These are phyloP conservation scores for Campoplex nolae DNA, from an alignment of 2,888 invertebrate genomes.

Conservation along the genomic window DNA sequence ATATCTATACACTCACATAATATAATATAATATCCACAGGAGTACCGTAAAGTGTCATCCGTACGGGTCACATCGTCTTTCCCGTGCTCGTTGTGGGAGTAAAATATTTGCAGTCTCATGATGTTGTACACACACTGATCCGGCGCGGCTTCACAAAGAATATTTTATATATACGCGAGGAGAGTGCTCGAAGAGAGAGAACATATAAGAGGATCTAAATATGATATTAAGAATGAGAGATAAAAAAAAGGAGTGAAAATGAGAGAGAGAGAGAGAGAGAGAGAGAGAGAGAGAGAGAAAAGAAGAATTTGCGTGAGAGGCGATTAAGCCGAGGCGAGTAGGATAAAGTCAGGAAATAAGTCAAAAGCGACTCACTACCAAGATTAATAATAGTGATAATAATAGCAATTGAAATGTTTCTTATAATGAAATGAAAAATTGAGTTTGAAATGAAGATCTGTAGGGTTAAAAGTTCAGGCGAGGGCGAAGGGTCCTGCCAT, in stretches of 20 bases:
- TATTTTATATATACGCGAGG: constrained; percentile 7
- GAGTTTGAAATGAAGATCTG: background rate
- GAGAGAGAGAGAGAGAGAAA: background rate
- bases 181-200: background rate
- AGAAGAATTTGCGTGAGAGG: background rate
- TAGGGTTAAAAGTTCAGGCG: background rate
- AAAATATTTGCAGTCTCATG: constrained; percentile 64
- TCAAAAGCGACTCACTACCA: background rate
- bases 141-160: constrained; percentile 48
- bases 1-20: constrained; percentile 10
- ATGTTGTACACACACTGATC: constrained; percentile 23
- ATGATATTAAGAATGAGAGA: constrained; percentile 19
- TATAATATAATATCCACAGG: constrained; percentile 42
- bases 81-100: constrained; percentile 29
- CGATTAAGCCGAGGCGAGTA: constrained; percentile 22
- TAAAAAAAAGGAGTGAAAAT: constrained; percentile 1
- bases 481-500: constrained; percentile 33
- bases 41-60: constrained; percentile 65
- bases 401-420: background rate
- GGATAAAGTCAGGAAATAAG: background rate
- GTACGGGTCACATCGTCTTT: constrained; percentile 50
- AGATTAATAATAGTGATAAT: background rate
- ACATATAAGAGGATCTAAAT: constrained; percentile 50
- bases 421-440: background rate
- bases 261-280: constrained; percentile 2